Evolutionary conservation across 2,888 invertebrate genomes (phyloP), one percentile per base, ranked within the genome.

Genomic region (Microctonus brassicae): DNA sequence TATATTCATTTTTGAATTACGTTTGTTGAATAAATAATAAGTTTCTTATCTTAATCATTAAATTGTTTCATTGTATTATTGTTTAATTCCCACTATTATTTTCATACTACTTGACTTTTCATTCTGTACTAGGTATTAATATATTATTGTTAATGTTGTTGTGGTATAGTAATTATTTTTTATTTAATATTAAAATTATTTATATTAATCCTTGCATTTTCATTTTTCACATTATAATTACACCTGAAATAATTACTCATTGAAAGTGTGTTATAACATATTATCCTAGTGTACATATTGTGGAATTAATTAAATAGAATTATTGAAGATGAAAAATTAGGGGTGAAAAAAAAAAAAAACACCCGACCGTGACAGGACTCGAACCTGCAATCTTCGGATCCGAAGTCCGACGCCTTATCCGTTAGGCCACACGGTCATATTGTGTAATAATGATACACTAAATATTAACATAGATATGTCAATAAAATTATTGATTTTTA

Each of bases 361-460:
- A 42, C 33, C 36, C 22, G 73, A 73, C 73, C 73, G 73, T 73
- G 89, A 89, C 88, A 89, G 88, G 89, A 89, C 87, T 89, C 89
- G 89, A 89, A 89, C 89, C 88, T 89, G 88, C 89, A 88, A 89
- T 89, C 88, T 89, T 88, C 88, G 88, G 89, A 89, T 89, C 87
- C 89, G 89, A 89, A 89, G 89, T 80, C 91, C 91, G 91, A 91
- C 91, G 91, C 91, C 91, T 91, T 91, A 90, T 91, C 91, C 91
- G 90, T 91, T 91, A 91, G 91, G 91, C 91, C 90, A 91, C 91
- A 91, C 90, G 90, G 90, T 90, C 90, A 77, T 71, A 78, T 76
- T 79, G 81, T 82, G 76, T 72, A 77, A 75, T 79, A 77, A 69
- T 70, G 61, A 72, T 61, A 73, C 52, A 58, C 7, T 10, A 29